Evolutionary conservation across 1,140 invertebrate genomes (phyloP).

Genomic region (Bradysia coprophila): DNA sequence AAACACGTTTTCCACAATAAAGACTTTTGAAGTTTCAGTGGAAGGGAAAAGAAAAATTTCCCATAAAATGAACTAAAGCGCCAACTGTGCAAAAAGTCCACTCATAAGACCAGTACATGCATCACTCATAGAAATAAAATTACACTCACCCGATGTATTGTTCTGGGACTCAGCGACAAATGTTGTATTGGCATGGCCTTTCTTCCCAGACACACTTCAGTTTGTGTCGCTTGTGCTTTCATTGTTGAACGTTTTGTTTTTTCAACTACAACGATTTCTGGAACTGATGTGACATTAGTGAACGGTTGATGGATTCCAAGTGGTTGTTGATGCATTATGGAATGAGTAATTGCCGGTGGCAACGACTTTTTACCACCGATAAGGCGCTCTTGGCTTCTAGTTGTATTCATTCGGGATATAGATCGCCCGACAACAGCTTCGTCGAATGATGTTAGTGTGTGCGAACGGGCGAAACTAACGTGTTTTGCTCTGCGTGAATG

Average conservation of each 20-base stretch:
- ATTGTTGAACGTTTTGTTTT: conserved; percentile 68
- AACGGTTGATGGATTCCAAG: conserved; percentile 1
- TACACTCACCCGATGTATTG: conserved; percentile 38
- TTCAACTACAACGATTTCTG: conserved; percentile 29
- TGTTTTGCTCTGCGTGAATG: conserved; percentile 64
- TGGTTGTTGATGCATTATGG: conserved; percentile 2
- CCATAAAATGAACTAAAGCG: too few species aligned
- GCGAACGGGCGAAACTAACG: conserved; percentile 75
- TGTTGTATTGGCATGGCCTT: conserved; percentile 50
- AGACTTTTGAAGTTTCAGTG: too few species aligned
- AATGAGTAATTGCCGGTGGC: conserved; percentile 8
- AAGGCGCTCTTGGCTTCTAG: conserved; percentile 47
- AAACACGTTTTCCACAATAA: too few species aligned
- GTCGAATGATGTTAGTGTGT: conserved; percentile 65
- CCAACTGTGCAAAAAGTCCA: too few species aligned
- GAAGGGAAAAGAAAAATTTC: too few species aligned
- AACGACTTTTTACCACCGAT: conserved; percentile 37
- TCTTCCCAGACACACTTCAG: conserved; percentile 49
- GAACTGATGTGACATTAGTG: conserved; percentile 5
- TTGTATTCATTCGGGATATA: conserved; percentile 25
- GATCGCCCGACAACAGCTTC: conserved; percentile 34
- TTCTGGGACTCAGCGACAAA: conserved; percentile 55
- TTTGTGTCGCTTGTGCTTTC: conserved; percentile 87
- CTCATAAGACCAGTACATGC: too few species aligned
- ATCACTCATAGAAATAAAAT: too few species aligned